These are phyloP conservation scores for Prietella phreatophila DNA, from an alignment of 2,113 vertebrate genomes.

Conservation along the genomic window DNA sequence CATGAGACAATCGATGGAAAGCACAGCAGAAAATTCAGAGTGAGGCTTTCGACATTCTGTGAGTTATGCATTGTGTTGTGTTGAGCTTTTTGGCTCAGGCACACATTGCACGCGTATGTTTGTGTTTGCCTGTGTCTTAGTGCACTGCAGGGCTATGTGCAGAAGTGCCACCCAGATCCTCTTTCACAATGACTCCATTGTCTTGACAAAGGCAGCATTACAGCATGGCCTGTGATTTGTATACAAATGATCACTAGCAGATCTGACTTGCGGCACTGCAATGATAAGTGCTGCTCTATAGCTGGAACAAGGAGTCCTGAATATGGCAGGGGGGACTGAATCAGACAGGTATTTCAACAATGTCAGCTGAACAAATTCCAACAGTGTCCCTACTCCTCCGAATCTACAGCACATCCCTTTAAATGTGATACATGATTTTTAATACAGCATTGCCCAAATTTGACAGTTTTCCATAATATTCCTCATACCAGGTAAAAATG, in stretches of 20 bases:
- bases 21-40: neutral
- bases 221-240: conserved; percentile 46
- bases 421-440: neutral
- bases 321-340: conserved; percentile 11
- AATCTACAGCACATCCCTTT: neutral
- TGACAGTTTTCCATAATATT: neutral
- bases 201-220: conserved; percentile 29
- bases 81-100: conserved; percentile 21
- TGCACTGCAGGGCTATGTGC: conserved; percentile 40
- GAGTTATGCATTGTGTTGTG: conserved; percentile 18
- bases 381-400: neutral
- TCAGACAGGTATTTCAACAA: neutral
- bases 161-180: conserved; percentile 43
- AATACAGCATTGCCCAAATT: neutral
- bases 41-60: neutral
- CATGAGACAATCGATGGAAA: conserved; percentile 10
- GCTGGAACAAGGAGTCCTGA: neutral
- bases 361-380: neutral
- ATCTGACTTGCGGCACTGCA: conserved; percentile 40
- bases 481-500: neutral
- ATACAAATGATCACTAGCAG: conserved; percentile 38
- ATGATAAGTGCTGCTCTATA: conserved; percentile 17
- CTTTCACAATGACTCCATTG: conserved; percentile 44
- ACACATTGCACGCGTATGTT: conserved; percentile 25
- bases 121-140: conserved; percentile 32